These are phyloP conservation scores for Eurytoma californica DNA, from an alignment of 2,888 invertebrate genomes.

Conservation along the genomic window DNA sequence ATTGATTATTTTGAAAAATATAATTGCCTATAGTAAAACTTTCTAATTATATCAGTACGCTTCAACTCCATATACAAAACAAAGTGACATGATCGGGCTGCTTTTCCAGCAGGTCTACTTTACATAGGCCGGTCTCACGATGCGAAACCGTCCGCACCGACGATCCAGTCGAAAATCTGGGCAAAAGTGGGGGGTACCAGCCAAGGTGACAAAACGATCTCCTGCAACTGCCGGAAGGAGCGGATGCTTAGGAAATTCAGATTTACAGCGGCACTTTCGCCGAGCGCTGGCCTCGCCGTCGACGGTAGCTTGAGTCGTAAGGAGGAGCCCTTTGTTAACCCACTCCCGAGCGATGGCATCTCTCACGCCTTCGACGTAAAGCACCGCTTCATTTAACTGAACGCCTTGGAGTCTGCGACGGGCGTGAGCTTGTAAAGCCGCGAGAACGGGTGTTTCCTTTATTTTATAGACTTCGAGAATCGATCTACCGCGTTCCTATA, in stretches of 20 bases:
- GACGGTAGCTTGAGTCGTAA: slow-evolving; percentile 42
- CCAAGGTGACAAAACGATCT: slow-evolving; percentile 52
- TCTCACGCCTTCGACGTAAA: slow-evolving; percentile 65
- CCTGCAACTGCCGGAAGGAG: slow-evolving; percentile 48
- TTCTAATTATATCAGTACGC: no score
- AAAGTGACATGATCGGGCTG: no score
- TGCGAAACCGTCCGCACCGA: no score
- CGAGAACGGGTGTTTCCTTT: not conserved
- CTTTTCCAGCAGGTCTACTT: no score
- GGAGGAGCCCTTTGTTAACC: slow-evolving; percentile 62
- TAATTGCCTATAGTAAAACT: no score
- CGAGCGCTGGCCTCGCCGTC: not conserved
- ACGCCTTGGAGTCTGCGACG: slow-evolving; percentile 37
- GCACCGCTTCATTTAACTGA: slow-evolving; percentile 60
- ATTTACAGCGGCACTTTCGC: slow-evolving; percentile 54
- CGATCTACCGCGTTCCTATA: not conserved
- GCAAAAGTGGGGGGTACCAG: slow-evolving; percentile 39
- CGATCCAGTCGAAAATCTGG: slow-evolving; percentile 35
- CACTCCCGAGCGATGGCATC: slow-evolving; percentile 57
- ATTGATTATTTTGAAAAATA: no score
- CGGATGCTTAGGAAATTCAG: slow-evolving; percentile 20
- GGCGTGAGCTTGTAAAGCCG: slow-evolving; percentile 27
- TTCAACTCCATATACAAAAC: no score
- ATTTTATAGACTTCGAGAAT: slow-evolving; percentile 23
- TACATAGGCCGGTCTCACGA: no score